Conservation (phyloP, 2,888 invertebrate genomes). For the Drosophila vallismaia region DNA sequence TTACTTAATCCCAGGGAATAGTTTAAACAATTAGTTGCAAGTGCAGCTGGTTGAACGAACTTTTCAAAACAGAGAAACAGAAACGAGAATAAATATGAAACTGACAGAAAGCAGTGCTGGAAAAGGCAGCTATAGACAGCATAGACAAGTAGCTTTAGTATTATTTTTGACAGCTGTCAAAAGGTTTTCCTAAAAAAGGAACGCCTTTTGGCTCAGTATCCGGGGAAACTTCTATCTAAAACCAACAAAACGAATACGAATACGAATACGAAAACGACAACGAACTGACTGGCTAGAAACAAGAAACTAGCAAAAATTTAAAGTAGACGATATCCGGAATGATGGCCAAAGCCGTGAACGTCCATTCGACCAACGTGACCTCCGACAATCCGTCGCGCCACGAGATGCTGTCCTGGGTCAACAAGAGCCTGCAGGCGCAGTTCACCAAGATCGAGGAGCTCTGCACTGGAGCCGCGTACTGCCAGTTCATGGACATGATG, state of each 20-base stretch:
- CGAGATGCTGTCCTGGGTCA: constrained; percentile 99
- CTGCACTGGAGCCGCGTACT: constrained; percentile 98
- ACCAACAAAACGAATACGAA: neutral
- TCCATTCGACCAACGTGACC: constrained; percentile 98
- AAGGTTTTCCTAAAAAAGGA: too few relatives aligned
- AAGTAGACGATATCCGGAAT: neutral
- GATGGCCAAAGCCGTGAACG: constrained; percentile 93
- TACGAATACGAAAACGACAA: neutral
- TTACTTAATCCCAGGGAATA: constrained; percentile 54
- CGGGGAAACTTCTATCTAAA: neutral
- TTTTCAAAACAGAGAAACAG: neutral
- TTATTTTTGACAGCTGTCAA: too few relatives aligned
- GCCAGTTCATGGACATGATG: constrained; percentile 99
- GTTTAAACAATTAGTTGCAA: constrained; percentile 54
- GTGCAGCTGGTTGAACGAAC: constrained; percentile 26
- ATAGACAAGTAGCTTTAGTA: too few relatives aligned
- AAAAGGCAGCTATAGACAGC: too few relatives aligned
- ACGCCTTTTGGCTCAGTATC: too few relatives aligned
- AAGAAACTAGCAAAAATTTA: neutral
- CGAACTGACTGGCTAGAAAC: neutral
- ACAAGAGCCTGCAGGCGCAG: constrained; percentile 96
- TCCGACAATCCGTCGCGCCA: constrained; percentile 98
- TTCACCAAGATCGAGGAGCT: constrained; percentile 98
- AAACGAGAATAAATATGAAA: too few relatives aligned
- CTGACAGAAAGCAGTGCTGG: too few relatives aligned